Percentiles rank a stretch among this genome's conserved stretches.
These are phyloP conservation scores for Orchestia grillus DNA, from an alignment of 1,140 invertebrate genomes.

Conservation along the genomic window DNA sequence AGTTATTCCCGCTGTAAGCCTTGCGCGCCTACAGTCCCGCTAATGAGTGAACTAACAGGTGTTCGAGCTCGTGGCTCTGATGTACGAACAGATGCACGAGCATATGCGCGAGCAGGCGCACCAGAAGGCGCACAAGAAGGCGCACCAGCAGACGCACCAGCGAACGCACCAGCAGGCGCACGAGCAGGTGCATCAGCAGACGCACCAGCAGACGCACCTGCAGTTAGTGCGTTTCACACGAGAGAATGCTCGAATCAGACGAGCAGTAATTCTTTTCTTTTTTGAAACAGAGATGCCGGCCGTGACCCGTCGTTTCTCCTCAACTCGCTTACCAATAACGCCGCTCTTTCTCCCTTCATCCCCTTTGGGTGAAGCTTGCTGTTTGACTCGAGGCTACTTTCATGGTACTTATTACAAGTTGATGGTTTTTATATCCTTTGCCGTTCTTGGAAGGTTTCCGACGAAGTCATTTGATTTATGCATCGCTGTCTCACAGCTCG, in stretches of 20 bases:
- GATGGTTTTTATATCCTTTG: background rate
- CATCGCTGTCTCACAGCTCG: background rate
- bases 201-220: background rate
- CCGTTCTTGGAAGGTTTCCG: background rate
- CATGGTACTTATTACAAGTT: background rate
- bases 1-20: no score
- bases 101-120: background rate
- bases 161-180: background rate
- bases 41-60: no score
- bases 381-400: background rate
- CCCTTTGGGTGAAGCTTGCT: background rate
- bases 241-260: background rate
- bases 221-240: background rate
- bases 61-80: no score
- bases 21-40: no score
- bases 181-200: no score
- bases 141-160: background rate
- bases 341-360: background rate
- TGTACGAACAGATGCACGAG: background rate
- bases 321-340: constrained; percentile 18
- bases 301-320: background rate
- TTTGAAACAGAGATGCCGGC: background rate
- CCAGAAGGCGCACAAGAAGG: background rate
- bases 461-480: background rate
- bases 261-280: background rate